Percentiles rank a stretch among this genome's conserved stretches.
Conservation (phyloP, 2,113 vertebrate species). For the Corythornis cristatus region DNA sequence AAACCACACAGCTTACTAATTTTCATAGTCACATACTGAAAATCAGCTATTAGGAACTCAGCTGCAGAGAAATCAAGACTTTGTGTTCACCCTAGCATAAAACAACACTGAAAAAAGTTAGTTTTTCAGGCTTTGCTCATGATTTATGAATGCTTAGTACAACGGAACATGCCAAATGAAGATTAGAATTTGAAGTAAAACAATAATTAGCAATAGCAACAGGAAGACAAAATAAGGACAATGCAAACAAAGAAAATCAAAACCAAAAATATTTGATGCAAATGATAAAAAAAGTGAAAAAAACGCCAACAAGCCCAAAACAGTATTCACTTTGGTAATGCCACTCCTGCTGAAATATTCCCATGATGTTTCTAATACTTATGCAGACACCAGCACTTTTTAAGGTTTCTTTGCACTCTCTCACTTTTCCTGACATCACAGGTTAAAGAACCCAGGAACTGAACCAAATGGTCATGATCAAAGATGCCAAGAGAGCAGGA, state of each 20-base stretch:
- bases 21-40: not conserved
- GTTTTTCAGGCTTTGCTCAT: not conserved
- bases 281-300: not conserved
- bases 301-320: not conserved
- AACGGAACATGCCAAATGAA: not conserved
- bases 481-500: rapidly evolving
- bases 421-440: not conserved
- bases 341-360: not conserved
- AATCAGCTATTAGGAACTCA: not conserved
- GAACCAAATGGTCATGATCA: not conserved
- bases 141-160: not conserved
- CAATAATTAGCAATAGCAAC: not conserved
- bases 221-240: not conserved
- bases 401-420: not conserved
- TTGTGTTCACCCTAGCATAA: not conserved
- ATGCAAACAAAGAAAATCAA: not conserved
- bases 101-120: not conserved
- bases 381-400: not conserved
- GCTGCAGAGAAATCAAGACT: not conserved
- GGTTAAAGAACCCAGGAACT: not conserved
- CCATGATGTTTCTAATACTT: rapidly evolving
- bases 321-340: not conserved
- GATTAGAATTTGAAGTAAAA: not conserved
- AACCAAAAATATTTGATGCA: not conserved
- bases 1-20: not conserved